Base-by-base conservation (phyloP, 2,113 vertebrate species). In the Bagarius yarrelli region DNA sequence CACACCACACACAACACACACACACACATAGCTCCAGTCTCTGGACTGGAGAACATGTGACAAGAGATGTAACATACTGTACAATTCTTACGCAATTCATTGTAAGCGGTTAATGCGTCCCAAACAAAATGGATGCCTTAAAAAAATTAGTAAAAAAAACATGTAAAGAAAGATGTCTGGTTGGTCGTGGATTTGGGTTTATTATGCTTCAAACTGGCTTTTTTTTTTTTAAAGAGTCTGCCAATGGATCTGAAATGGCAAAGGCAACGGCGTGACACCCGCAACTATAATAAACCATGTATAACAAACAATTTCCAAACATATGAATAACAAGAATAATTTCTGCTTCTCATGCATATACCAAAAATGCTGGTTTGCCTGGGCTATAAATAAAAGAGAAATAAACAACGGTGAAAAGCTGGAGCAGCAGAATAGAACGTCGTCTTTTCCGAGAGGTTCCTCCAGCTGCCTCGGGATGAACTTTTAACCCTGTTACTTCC, bases 401-500 rank as follows among this genome's bases (percentile, higher is more conserved):
- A 72, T 72, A 72, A 72, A 72, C 69, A 72, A 50, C 44, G 5
- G 6, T 27, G 67, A 50, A 14, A 9, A 32, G 30, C 70, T 53
- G 13, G 27, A 18, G 25, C 30, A 72, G 70, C 47, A 55, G 70
- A 14, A 47, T 1, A 72, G 70, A 72, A 53, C 56, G 23, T 32
- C 71, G 83, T 66, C 25, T 59, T 36, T 59, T 66, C 71, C 53
- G 59, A 71, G 78, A 83, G 80, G 73, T 87, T 85, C 56, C 75
- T 70, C 23, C 69, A 81, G 81, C 79, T 81, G 53, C 27, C 55
- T 86, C 30, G 59, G 75, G 63, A 5, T 76, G 89, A 92, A 93
- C 90, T 91, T 91, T 91, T 90, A 88, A 90, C 91, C 89, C 83
- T 81, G 85, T 85, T 81, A 85, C 80, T 56, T 84, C 34, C 36